Conservation (phyloP, 2,888 invertebrate species). For the Cerceris rybyensis region DNA sequence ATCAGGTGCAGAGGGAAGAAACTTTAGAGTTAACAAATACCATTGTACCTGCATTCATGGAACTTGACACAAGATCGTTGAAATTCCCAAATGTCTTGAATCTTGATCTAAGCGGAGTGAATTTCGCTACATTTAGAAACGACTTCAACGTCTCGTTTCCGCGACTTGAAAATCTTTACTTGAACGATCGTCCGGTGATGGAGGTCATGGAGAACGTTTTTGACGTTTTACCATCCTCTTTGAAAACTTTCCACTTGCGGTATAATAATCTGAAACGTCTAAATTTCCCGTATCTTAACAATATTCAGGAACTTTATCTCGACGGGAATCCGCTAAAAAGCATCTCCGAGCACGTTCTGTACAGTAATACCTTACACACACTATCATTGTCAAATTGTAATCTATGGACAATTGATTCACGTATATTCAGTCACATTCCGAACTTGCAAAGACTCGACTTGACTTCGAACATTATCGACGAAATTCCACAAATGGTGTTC, state of each 20-base stretch:
- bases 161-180: no score
- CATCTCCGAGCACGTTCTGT: fast-evolving
- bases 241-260: slow-evolving; percentile 12
- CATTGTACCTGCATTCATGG: background rate
- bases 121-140: no score
- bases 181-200: no score
- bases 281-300: fast-evolving
- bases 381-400: slow-evolving; percentile 11
- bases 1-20: background rate
- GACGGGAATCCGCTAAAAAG: slow-evolving; percentile 14
- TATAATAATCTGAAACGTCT: background rate
- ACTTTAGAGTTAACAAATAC: background rate
- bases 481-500: no score
- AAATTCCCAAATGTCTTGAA: no score
- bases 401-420: background rate
- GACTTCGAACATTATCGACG: no score
- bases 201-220: no score
- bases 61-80: background rate
- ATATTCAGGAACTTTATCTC: slow-evolving; percentile 11
- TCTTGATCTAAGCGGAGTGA: no score
- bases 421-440: no score
- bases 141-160: no score
- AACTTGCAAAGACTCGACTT: no score
- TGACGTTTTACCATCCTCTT: fast-evolving
- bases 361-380: background rate